phyloP scores from a whole-genome alignment of 2,113 vertebrate species.

The Podarcis muralis region DNA sequence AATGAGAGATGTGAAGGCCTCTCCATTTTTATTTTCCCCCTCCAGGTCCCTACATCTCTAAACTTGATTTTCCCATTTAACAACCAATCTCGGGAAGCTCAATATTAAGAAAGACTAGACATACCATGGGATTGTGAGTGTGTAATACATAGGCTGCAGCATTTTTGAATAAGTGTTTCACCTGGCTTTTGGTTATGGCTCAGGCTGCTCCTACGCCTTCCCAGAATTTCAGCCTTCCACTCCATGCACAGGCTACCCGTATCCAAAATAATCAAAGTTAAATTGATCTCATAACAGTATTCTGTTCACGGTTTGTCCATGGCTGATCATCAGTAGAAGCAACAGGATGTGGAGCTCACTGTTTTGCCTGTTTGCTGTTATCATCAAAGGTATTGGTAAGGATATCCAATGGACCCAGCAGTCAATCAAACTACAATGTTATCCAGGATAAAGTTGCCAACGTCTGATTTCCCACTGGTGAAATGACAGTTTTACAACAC shows the following conservation, averaged over 20 bases:
- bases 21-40: too few species aligned
- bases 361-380: not conserved
- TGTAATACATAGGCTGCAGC: too few species aligned
- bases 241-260: too few species aligned
- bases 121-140: too few species aligned
- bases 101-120: too few species aligned
- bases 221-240: too few species aligned
- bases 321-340: not conserved
- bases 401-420: not conserved
- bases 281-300: not conserved
- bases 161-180: too few species aligned
- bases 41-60: too few species aligned
- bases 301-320: not conserved
- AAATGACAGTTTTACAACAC: slow-evolving; percentile 58
- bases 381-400: not conserved
- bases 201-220: too few species aligned
- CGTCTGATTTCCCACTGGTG: slow-evolving; percentile 46
- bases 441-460: not conserved
- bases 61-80: not conserved
- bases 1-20: not conserved
- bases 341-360: not conserved
- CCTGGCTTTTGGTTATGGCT: too few species aligned
- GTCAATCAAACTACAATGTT: not conserved
- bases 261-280: too few species aligned
- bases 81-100: too few species aligned